A percentile compares a stretch with the other conserved stretches of the same genome.
Conservation (phyloP, 2,113 vertebrate genomes). For the Elephas maximus region DNA sequence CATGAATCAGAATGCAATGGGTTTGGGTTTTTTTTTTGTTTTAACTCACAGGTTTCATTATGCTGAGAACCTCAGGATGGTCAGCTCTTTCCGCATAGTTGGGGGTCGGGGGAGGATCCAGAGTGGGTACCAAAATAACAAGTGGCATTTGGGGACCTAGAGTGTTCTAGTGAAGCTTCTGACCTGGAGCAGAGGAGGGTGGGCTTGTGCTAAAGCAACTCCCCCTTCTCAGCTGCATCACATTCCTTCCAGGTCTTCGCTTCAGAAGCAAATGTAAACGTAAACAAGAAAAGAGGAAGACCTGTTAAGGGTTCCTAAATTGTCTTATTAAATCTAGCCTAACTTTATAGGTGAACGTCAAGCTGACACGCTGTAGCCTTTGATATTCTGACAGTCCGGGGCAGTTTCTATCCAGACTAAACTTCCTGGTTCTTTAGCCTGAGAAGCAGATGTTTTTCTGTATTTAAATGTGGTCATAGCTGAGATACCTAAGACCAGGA, state of each 20-base stretch:
- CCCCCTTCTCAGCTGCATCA: neutral
- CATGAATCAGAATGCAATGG: neutral
- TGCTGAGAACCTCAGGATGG: neutral
- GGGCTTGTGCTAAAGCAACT: neutral
- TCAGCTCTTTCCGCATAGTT: neutral
- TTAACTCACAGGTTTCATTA: neutral
- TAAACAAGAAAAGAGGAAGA: neutral
- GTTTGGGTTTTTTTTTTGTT: neutral
- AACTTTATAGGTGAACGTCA: neutral
- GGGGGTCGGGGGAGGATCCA: neutral
- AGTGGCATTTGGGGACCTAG: neutral
- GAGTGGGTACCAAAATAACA: neutral
- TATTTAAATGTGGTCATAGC: neutral
- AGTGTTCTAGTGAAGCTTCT: neutral
- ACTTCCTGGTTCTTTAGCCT: neutral
- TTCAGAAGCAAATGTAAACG: constrained; percentile 29
- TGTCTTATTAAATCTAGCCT: neutral
- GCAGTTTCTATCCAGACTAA: neutral
- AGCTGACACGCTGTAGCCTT: neutral
- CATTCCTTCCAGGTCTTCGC: neutral
- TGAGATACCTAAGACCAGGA: neutral
- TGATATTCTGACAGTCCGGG: neutral
- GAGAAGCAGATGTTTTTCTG: neutral
- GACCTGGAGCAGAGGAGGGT: neutral
- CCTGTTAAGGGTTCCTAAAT: neutral